Evolutionary conservation across 2,797 vertebrate genomes (phyloP).

Genomic region (Triplophysa bombifrons): DNA sequence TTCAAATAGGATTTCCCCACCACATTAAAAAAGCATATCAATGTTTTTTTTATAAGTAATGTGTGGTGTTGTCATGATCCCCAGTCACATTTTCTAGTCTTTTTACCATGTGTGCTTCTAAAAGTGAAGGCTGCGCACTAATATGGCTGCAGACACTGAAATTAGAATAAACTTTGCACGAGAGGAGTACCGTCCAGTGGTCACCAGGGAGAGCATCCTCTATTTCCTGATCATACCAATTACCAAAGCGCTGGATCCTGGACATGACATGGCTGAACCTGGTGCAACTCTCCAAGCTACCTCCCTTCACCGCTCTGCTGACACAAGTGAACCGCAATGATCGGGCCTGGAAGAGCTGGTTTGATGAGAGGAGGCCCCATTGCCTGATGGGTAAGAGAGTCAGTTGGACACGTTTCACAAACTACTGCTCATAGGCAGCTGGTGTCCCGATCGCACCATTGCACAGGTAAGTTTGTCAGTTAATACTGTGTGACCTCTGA

Average conservation of each 20-base stretch:
- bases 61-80: too few species aligned
- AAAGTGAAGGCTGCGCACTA: too few species aligned
- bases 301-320: slow-evolving; percentile 76
- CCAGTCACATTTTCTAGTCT: too few species aligned
- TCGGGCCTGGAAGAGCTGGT: slow-evolving; percentile 82
- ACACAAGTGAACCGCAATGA: slow-evolving; percentile 79
- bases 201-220: slow-evolving; percentile 83
- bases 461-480: slow-evolving; percentile 71
- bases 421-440: slow-evolving; percentile 83
- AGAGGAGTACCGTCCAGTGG: slow-evolving; percentile 86
- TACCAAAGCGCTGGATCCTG: slow-evolving; percentile 85
- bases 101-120: too few species aligned
- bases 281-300: slow-evolving; percentile 79
- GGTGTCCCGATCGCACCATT: slow-evolving; percentile 82
- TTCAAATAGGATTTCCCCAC: too few species aligned
- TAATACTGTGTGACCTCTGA: too few species aligned
- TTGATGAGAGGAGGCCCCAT: slow-evolving; percentile 78
- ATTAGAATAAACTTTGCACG: slow-evolving; percentile 83
- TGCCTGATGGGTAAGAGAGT: slow-evolving; percentile 82
- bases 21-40: too few species aligned
- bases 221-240: slow-evolving; percentile 89
- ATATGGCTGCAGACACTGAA: slow-evolving; percentile 70
- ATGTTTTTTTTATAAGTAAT: too few species aligned
- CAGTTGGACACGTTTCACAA: slow-evolving; percentile 80
- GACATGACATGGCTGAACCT: slow-evolving; percentile 86